Percentiles rank a stretch among this genome's conserved stretches.
Evolutionary conservation across 2,797 vertebrate genomes (phyloP).

Genomic region (Pseudocheirus occidentalis): DNA sequence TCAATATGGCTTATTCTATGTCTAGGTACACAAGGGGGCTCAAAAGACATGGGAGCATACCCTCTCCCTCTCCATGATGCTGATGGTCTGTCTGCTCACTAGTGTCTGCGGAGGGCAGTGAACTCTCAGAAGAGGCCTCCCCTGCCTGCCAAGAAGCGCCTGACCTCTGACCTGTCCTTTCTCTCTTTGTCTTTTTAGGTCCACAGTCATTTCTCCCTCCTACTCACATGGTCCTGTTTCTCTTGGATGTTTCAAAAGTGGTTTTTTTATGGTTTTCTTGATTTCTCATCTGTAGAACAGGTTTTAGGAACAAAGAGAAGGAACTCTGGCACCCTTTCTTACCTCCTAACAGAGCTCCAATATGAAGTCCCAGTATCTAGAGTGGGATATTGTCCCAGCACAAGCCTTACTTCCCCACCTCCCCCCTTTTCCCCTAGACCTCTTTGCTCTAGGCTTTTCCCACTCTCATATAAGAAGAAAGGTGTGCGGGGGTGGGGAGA

Average conservation of each 20-base stretch:
- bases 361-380: not conserved
- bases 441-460: not conserved
- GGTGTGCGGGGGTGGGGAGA: not conserved
- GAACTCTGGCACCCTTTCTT: not conserved
- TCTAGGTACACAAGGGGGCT: not conserved
- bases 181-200: too few species aligned
- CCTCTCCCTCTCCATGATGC: not conserved
- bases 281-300: too few species aligned
- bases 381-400: not conserved
- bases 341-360: not conserved
- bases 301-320: too few species aligned
- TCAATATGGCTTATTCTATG: not conserved
- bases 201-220: too few species aligned
- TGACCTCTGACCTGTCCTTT: too few species aligned
- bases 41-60: not conserved
- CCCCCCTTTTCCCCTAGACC: rapidly evolving
- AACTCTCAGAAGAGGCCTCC: constrained; percentile 83
- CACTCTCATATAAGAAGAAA: not conserved
- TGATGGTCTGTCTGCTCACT: not conserved
- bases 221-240: too few species aligned
- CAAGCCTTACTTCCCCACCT: not conserved
- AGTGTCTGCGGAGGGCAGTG: constrained; percentile 83
- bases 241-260: too few species aligned
- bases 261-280: too few species aligned
- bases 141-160: constrained; percentile 94